Evolutionary conservation across 2,797 vertebrate species (phyloP).

Genomic region (Vipera ursinii): DNA sequence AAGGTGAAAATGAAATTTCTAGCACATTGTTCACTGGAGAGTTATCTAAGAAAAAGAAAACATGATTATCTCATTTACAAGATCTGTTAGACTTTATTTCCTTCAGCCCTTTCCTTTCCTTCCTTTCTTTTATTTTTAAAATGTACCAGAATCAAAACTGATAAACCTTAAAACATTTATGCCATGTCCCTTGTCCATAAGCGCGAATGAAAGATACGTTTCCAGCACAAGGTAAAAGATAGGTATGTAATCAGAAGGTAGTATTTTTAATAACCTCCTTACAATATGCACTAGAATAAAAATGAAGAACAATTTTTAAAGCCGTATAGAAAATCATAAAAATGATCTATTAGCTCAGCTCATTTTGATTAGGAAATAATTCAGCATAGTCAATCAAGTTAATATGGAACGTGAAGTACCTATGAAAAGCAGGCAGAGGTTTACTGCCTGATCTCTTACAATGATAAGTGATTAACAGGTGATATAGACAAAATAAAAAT

Average conservation of each 20-base stretch:
- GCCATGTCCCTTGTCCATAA: constrained; percentile 33
- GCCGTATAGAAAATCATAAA: constrained; percentile 63
- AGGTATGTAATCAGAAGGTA: constrained; percentile 58
- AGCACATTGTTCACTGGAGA: background rate
- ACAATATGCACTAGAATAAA: constrained; percentile 56
- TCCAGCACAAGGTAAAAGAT: constrained; percentile 47
- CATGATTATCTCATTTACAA: constrained; percentile 31
- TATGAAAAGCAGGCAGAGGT: constrained; percentile 53
- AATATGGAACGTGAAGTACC: constrained; percentile 39
- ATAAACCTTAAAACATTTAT: constrained; percentile 45
- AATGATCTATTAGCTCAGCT: constrained; percentile 59
- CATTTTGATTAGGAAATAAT: constrained; percentile 66
- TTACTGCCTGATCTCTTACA: constrained; percentile 41
- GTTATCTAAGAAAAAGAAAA: constrained; percentile 21
- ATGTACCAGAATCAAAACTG: constrained; percentile 36
- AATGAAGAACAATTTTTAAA: constrained; percentile 55
- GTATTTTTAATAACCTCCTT: constrained; percentile 64
- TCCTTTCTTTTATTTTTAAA: constrained; percentile 12
- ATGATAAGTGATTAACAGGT: constrained; percentile 45
- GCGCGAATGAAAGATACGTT: constrained; percentile 48
- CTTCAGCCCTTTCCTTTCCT: background rate
- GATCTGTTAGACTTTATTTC: background rate
- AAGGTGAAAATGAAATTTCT: constrained; percentile 20
- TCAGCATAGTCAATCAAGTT: constrained; percentile 29
- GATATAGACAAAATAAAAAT: constrained; percentile 53